Conservation (phyloP, 2,113 vertebrate species). For the Nibea coibor region DNA sequence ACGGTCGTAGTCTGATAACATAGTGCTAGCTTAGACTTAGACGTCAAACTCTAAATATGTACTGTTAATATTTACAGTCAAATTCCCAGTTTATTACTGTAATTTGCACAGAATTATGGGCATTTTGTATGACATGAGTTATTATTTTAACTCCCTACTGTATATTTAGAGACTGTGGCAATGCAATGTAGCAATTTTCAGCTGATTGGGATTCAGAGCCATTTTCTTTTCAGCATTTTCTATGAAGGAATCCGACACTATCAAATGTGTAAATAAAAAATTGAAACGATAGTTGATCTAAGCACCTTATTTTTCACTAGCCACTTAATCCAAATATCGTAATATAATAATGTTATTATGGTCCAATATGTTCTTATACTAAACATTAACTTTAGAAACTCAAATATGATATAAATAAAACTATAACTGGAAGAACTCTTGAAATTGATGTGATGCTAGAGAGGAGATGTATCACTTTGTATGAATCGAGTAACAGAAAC, state of each 20-base stretch:
- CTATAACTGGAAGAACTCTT: neutral
- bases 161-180: slow-evolving; percentile 9
- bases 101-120: neutral
- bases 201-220: neutral
- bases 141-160: neutral
- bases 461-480: neutral
- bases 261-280: neutral
- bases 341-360: neutral
- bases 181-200: neutral
- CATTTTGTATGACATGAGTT: neutral
- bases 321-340: neutral
- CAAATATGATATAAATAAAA: neutral
- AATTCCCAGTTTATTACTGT: neutral
- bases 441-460: neutral
- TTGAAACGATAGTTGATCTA: neutral
- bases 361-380: neutral
- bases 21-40: neutral
- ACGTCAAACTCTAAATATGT: neutral
- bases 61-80: neutral
- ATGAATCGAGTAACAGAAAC: neutral
- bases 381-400: neutral
- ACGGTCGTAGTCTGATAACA: neutral
- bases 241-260: no score
- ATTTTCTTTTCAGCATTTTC: neutral
- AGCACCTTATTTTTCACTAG: neutral